Conservation (phyloP, 1,140 invertebrate genomes). For the Aphis gossypii region DNA sequence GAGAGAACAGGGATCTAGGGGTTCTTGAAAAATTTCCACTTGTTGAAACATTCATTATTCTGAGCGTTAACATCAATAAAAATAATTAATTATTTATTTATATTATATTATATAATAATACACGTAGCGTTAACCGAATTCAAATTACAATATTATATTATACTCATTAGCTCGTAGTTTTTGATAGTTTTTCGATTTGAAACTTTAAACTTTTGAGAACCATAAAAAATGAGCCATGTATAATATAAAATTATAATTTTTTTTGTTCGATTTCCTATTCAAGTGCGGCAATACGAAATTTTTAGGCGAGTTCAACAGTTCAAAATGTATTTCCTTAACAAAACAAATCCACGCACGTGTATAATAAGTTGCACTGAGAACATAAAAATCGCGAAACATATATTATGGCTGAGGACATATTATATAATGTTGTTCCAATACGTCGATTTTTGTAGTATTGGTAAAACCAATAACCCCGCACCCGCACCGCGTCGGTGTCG, state of each 20-base stretch:
- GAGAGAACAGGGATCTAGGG: neutral
- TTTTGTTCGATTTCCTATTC: neutral
- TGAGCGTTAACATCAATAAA: neutral
- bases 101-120: too few species aligned
- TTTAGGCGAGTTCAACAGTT: neutral
- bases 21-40: neutral
- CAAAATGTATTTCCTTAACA: neutral
- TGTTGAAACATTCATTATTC: neutral
- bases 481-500: too few species aligned
- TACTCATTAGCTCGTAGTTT: neutral
- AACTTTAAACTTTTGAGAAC: neutral
- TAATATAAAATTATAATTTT: neutral
- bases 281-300: neutral
- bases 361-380: neutral
- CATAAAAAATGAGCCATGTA: neutral
- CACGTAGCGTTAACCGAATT: neutral
- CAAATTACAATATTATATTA: neutral
- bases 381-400: neutral
- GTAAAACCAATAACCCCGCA: neutral
- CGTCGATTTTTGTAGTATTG: neutral
- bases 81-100: neutral
- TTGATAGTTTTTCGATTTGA: neutral
- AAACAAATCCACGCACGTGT: neutral
- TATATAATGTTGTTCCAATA: neutral
- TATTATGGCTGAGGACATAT: neutral